Evolutionary conservation across 2,113 vertebrate species (phyloP), one percentile per base, ranked within the genome.

Genomic region (Pachypanchax playfairii): DNA sequence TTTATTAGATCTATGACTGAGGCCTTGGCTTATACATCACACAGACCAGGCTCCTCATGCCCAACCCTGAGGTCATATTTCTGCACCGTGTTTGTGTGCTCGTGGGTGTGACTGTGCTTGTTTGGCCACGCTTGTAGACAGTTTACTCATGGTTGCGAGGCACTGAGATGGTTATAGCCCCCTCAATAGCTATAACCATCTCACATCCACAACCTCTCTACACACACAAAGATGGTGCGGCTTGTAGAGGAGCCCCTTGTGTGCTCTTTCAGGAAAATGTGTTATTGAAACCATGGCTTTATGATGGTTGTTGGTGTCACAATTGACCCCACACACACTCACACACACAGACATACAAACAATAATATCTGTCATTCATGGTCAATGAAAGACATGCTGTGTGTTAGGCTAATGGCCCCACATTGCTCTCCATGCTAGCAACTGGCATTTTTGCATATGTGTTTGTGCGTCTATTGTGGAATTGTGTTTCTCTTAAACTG

Each of bases 1-100:
- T 73, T 75, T 73, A 17, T 58, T 68, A 76, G 73, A 86, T 78
- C 79, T 85, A 83, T 76, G 72, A 51, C 65, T 26, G 5, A 59
- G 82, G 50, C 55, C 55, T 73, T 84, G 79, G 62, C 62, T 75
- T 78, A 86, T 88, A 66, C 73, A 85, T 89, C 84, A 87, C 53
- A 55, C 35, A 46, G 57, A 22, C 69, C 58, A 56, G n/a, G 39
- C 72, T 65, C 68, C 62, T 82, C 65, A 77, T 67, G 63, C 56
- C 39, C 65, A 70, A 36, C 61, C 66, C 70, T 53, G 39, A 50
- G 80, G 71, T 59, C 58, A 68, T 83, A 75, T 62, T 86, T 85
- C 79, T 81, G 24, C 49, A 55, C 46, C 51, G 46, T 56, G 55
- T 55, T 49, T 56, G 54, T 62, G 46, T 65, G 57, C 38, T 17